Base-by-base conservation (phyloP, 1,140 invertebrate genomes). In the Drosophila truncata region DNA sequence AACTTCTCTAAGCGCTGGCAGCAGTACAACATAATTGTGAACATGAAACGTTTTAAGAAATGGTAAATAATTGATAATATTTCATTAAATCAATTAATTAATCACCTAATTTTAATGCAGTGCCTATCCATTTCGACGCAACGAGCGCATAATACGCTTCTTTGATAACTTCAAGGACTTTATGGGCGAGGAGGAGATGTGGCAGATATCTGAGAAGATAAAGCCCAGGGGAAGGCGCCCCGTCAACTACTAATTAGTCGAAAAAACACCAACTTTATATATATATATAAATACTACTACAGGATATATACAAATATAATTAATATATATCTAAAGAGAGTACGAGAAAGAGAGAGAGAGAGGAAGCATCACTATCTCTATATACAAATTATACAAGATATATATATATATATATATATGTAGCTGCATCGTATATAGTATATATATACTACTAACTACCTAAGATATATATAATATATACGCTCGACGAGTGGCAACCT, bases 1-100 rank as follows among this genome's bases (percentile, higher is more conserved):
- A 99, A 99, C 93, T 99, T 99, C 93, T 97, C 97, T 2, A 99
- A 99, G 94, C 94, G 98, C 80, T 99, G 98, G 98, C 98, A 99
- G 93, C 98, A 99, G 93, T 99, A 98, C 93, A 97, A 98, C 91
- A 99, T 99, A 78, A 96, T 99, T 84, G 98, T 99, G 93, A 98
- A 98, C 92, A 98, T 99, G 97, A 97, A 98, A 91, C 95, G 97
- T 91, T 99, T 99, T 93, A 97, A 98, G 91, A 98, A 98, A 94
- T 96, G 97, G 98, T 98, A 93, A 94, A 2, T 94, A 35, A 3
- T 7, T 18, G 2, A 6, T n/a, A 1, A 6, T 49, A 27, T n/a
- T 35, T 2, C 16, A 35, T 94, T 58, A 62, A 44, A 23, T 33
- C 14, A 44, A 10, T 14, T 2, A 0, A 29, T 7, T 57, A 18